Evolutionary conservation across 2,888 invertebrate genomes (phyloP), one percentile per base, ranked within the genome.

Genomic region (Alsophila aescularia): DNA sequence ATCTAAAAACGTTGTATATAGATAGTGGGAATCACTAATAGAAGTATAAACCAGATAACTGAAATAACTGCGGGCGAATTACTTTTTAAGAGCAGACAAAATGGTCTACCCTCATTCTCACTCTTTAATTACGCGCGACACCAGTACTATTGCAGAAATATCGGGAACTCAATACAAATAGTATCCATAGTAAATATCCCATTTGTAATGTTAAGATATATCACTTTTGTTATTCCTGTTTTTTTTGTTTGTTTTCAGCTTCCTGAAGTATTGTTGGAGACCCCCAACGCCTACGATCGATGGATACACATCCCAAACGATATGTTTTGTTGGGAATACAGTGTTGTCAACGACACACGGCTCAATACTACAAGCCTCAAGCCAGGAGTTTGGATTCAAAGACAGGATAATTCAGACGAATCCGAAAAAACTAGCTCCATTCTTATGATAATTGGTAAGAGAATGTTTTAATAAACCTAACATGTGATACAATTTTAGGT

Each of bases 391-490:
- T 54, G 55, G 56, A n/a, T 55, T 2, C 2, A 8, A 0, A n/a
- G 13, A 27, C n/a, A 35, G 10, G 9, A 21, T n/a, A 14, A 1
- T 0, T 4, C 16, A 34, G 32, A 48, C 3, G n/a, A 34, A 34
- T 10, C 34, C 7, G 9, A 13, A 7, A 7, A 18, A 9, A 12
- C 34, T 12, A 29, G 12, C n/a, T 29, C 9, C n/a, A 24, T 35
- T 42, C 24, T 55, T 13, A 59, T 74, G 21, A 75, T 72, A 10
- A 39, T 16, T 5, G 72, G 79, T 78, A 65, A 70, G 64, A 9
- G 7, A 37, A 8, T 16, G 9, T 16, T 18, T 4, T 36, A 18
- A 16, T 36, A 18, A n/a, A 18, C 18, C 2, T 18, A 18, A 4
- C 2, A 18, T 18, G 2, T 18, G 18, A 18, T 18, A 18, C 5